phyloP scores from a whole-genome alignment of 2,797 vertebrate species.

The Gobio occitaniae region DNA sequence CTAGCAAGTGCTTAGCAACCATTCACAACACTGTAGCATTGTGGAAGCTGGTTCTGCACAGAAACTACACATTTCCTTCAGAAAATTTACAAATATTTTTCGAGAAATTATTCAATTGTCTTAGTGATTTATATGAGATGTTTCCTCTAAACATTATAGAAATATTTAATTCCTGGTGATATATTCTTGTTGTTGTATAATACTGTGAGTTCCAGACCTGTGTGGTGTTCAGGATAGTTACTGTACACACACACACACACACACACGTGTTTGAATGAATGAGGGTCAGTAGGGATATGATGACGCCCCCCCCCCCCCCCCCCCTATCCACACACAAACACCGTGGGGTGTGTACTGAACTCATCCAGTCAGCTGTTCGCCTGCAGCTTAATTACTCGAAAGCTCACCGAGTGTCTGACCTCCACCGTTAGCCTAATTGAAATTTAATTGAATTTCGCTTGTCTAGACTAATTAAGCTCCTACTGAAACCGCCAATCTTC shows the following conservation, averaged over 20 bases:
- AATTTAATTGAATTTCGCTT: slow-evolving; percentile 85
- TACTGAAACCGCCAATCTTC: slow-evolving; percentile 77
- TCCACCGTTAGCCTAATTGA: slow-evolving; percentile 81
- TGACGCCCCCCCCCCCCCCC: slow-evolving; percentile 59
- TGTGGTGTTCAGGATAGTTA: neutral
- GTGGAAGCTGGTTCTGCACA: neutral
- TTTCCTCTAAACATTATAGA: neutral
- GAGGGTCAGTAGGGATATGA: slow-evolving; percentile 78
- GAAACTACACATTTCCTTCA: neutral
- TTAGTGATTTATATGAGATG: neutral
- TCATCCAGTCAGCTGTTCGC: slow-evolving; percentile 59
- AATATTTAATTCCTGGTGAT: neutral
- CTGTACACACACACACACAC: neutral
- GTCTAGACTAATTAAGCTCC: slow-evolving; percentile 84
- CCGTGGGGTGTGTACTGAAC: slow-evolving; percentile 59
- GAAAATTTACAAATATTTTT: neutral
- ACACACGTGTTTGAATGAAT: slow-evolving; percentile 61
- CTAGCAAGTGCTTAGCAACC: neutral
- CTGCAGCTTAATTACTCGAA: slow-evolving; percentile 80
- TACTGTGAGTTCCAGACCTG: neutral
- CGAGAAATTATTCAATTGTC: neutral
- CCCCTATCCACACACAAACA: neutral
- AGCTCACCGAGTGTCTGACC: slow-evolving; percentile 79
- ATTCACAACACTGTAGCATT: neutral
- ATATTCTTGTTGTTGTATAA: neutral